Conservation (phyloP, 2,888 invertebrate genomes). For the Leptothorax acervorum region DNA sequence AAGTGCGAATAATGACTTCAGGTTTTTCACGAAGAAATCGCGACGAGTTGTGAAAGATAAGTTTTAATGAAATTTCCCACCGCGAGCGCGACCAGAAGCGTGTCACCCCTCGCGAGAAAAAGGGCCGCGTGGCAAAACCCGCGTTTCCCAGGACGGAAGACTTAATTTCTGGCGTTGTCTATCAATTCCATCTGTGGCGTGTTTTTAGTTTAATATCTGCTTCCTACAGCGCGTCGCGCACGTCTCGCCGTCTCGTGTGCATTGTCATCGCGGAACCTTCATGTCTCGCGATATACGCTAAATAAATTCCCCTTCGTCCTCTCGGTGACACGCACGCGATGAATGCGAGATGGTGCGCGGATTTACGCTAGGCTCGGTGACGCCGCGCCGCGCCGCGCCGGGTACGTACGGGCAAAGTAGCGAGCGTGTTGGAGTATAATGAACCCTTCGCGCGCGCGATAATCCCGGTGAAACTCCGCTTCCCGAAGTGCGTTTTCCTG, state of each 20-base stretch:
- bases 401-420: slow-evolving; percentile 58
- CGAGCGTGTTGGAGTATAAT: slow-evolving; percentile 78
- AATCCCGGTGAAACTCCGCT: slow-evolving; percentile 80
- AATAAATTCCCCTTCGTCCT: slow-evolving; percentile 64
- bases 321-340: slow-evolving; percentile 64
- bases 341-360: slow-evolving; percentile 67
- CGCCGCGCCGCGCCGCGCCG: not conserved
- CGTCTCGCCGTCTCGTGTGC: slow-evolving; percentile 12
- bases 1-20: slow-evolving; percentile 15
- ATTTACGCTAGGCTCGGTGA: slow-evolving; percentile 75
- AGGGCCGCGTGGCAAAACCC: not conserved
- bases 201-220: slow-evolving; percentile 31
- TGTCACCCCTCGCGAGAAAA: slow-evolving; percentile 14
- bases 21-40: slow-evolving; percentile 5
- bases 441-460: slow-evolving; percentile 80
- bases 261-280: slow-evolving; percentile 48
- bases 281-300: slow-evolving; percentile 35
- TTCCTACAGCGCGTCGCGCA: not conserved
- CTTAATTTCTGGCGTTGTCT: slow-evolving; percentile 36
- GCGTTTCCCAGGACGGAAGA: not conserved
- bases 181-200: slow-evolving; percentile 28
- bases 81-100: slow-evolving; percentile 16
- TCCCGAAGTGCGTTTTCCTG: slow-evolving; percentile 78
- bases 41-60: not conserved
- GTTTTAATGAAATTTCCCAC: slow-evolving; percentile 40